Base-by-base conservation (phyloP, 2,888 invertebrate species). In the Drosophila bunnanda region DNA sequence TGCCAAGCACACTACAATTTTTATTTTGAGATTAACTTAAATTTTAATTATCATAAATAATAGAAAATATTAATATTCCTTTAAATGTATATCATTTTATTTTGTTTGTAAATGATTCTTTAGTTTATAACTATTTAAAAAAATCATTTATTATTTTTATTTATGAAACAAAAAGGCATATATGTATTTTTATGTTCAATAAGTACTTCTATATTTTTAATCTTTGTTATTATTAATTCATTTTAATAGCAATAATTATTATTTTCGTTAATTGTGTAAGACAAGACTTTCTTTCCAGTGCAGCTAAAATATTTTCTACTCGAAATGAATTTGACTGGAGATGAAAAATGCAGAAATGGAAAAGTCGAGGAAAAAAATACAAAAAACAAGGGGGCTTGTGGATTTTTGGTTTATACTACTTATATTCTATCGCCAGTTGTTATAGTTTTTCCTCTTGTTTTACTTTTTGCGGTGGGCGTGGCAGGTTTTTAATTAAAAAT, bases 401-500 rank as follows among this genome's bases (percentile, higher is more conserved):
- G 65, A 66, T 65, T 65, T 28, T 28, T n/a, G 39, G 46, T 22
- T 28, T 50, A 50, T 41, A 41, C 39, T 32, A 25, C 25, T 30
- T 41, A 22, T n/a, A 28, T 44, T 53, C 30, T 65, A 39, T 67
- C 25, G 17, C 43, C 44, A 32, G 41, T 52, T 65, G 36, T 52
- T 60, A 30, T 44, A 72, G 75, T 71, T 77, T 54, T 30, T 39
- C 75, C 55, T 56, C 43, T 46, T 62, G 65, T 43, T 66, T 65
- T 53, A 66, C 68, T 67, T 70, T 64, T 74, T 73, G 75, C 75
- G 53, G 66, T 75, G 86, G 82, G 67, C 68, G 70, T 79, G 86
- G 83, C 86, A 80, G 54, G 46, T 67, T 67, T 81, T 86, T 81
- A 86, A 81, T 81, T 81, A 86, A 81, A 81, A 82, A 61, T 25